Evolutionary conservation across 2,113 vertebrate genomes (phyloP).

Genomic region (Ophthalmolycus amberensis): DNA sequence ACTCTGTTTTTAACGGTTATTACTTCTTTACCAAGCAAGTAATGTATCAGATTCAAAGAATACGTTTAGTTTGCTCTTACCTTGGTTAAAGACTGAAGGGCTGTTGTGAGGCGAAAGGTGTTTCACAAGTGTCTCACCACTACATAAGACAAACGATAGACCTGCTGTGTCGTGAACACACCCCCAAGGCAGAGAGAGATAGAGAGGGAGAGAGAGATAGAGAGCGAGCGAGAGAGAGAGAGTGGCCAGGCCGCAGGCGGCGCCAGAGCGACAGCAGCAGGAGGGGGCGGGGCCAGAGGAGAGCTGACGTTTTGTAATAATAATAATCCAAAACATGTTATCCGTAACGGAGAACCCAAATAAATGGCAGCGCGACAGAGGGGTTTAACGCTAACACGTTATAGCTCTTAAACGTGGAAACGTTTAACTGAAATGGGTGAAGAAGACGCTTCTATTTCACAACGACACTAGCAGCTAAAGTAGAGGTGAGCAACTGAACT

Average conservation of each 20-base stretch:
- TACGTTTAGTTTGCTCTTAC: conserved; percentile 34
- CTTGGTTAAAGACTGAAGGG: conserved; percentile 27
- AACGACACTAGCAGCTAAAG: conserved; percentile 28
- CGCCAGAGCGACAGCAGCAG: not conserved
- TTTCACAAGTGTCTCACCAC: conserved; percentile 3
- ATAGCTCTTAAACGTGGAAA: not conserved
- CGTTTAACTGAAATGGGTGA: conserved; percentile 39
- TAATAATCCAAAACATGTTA: not conserved
- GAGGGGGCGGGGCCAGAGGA: not conserved
- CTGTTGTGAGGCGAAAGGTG: conserved; percentile 40
- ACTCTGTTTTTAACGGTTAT: too few relatives aligned
- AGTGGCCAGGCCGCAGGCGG: conserved; percentile 7
- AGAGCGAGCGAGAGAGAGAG: too few relatives aligned
- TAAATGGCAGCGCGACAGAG: not conserved
- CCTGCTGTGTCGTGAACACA: not conserved
- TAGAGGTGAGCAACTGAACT: conserved; percentile 50
- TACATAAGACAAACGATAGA: not conserved
- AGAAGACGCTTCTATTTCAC: not conserved
- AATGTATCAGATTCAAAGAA: not conserved
- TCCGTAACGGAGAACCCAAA: not conserved
- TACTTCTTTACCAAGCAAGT: not conserved
- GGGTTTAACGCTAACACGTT: not conserved
- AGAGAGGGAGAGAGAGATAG: not conserved
- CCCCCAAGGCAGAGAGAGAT: conserved; percentile 13
- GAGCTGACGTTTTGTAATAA: not conserved